Percentiles rank a stretch among this genome's conserved stretches.
phyloP scores from a whole-genome alignment of 2,113 vertebrate genomes.

The Toxostoma redivivum region DNA sequence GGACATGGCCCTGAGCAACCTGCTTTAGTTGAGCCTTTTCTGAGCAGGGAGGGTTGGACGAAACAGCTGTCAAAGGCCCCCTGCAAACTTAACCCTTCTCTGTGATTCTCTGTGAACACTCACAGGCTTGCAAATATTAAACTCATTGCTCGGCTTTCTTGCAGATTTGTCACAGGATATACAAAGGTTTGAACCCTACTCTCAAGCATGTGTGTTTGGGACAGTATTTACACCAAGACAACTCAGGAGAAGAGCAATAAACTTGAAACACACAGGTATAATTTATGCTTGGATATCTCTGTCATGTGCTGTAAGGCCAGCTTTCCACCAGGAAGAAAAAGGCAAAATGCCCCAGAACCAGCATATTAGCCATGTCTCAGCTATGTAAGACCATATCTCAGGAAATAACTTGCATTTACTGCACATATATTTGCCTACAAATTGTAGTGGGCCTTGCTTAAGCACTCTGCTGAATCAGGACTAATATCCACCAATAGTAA shows the following conservation, averaged over 20 bases:
- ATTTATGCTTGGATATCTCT: neutral
- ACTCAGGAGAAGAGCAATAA: neutral
- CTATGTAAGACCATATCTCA: neutral
- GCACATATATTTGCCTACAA: neutral
- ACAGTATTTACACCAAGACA: neutral
- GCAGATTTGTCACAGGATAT: neutral
- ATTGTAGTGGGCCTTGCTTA: neutral
- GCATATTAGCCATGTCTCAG: neutral
- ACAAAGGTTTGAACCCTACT: neutral
- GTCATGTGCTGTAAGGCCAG: neutral
- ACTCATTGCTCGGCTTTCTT: neutral
- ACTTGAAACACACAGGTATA: neutral
- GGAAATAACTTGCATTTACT: neutral
- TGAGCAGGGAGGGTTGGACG: neutral
- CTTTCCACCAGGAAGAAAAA: neutral
- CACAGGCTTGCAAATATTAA: neutral
- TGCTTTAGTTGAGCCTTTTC: neutral
- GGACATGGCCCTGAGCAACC: neutral
- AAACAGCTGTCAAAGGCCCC: neutral
- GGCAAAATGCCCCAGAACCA: neutral
- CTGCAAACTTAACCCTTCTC: neutral
- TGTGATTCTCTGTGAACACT: neutral
- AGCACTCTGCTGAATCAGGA: neutral
- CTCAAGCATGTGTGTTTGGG: neutral
- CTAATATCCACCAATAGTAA: neutral